Conservation (phyloP, 35 echinoderm and acorn worm genomes). For the Ophioderma brevispina region DNA sequence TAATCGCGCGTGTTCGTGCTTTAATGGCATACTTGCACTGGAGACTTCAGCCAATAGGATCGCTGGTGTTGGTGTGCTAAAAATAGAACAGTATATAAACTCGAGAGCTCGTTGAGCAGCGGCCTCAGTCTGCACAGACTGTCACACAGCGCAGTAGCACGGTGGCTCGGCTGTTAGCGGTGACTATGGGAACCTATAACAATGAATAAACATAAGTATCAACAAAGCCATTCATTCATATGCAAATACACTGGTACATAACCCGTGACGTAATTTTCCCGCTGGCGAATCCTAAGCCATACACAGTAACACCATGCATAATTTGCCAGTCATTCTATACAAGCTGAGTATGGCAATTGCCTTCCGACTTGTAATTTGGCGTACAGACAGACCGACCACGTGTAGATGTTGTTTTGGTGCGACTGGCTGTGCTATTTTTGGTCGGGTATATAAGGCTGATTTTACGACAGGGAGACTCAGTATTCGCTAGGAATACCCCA, state of each 20-base stretch:
- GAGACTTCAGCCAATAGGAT: slow-evolving; percentile 35
- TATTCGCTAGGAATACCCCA: neutral
- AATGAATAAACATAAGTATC: neutral
- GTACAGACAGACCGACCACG: neutral
- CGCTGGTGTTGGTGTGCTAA: slow-evolving; percentile 26
- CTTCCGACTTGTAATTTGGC: neutral
- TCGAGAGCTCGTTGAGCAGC: neutral
- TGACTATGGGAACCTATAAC: neutral
- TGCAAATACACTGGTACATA: neutral
- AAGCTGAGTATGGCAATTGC: neutral
- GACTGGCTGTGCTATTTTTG: slow-evolving; percentile 33
- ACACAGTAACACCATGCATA: neutral
- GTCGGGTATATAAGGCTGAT: slow-evolving; percentile 29
- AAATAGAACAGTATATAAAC: slow-evolving; percentile 71
- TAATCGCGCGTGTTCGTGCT: neutral
- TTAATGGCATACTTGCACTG: slow-evolving; percentile 15
- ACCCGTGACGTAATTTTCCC: neutral
- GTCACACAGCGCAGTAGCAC: slow-evolving; percentile 36
- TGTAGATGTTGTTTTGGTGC: slow-evolving; percentile 36
- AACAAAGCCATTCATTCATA: neutral
- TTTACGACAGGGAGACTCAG: neutral
- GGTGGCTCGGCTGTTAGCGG: neutral
- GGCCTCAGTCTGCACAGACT: slow-evolving; percentile 16
- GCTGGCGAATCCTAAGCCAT: slow-evolving; percentile 25
- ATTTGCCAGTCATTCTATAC: neutral